Evolutionary conservation across 2,888 invertebrate genomes (phyloP).

Genomic region (Tyria jacobaeae): DNA sequence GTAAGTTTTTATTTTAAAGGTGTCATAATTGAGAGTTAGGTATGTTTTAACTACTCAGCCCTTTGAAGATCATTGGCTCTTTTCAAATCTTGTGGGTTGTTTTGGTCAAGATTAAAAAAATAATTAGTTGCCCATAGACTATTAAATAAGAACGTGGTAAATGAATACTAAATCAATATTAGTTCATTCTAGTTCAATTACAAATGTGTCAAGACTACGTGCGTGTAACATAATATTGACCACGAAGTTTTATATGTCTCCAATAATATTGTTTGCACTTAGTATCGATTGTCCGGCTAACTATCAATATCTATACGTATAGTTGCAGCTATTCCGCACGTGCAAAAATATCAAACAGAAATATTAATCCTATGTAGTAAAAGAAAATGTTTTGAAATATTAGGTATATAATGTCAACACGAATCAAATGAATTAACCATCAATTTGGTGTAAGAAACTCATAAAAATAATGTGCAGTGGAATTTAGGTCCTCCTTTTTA

Average conservation of each 20-base stretch:
- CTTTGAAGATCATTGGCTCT: too few relatives aligned
- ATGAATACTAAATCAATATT: not conserved
- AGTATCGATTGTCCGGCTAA: conserved; percentile 33
- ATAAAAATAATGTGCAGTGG: too few relatives aligned
- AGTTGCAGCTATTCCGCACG: not conserved
- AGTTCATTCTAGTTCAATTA: too few relatives aligned
- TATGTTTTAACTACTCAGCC: too few relatives aligned
- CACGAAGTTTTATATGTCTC: conserved; percentile 43
- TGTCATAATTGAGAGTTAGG: too few relatives aligned
- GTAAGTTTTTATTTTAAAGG: too few relatives aligned
- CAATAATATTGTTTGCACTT: conserved; percentile 29
- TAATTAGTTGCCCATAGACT: not conserved
- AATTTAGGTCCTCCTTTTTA: too few relatives aligned
- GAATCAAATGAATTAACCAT: too few relatives aligned
- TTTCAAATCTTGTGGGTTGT: not conserved
- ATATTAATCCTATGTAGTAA: too few relatives aligned
- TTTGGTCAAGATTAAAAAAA: not conserved
- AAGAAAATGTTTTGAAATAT: too few relatives aligned
- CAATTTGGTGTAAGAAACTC: too few relatives aligned
- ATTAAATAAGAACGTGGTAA: not conserved
- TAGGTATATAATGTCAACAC: too few relatives aligned
- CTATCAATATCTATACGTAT: not conserved
- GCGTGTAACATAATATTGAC: conserved; percentile 47
- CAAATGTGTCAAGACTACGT: conserved; percentile 6
- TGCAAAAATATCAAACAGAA: not conserved